Base-by-base conservation (phyloP, 1,140 invertebrate species). In the Drosophila neocordata region DNA sequence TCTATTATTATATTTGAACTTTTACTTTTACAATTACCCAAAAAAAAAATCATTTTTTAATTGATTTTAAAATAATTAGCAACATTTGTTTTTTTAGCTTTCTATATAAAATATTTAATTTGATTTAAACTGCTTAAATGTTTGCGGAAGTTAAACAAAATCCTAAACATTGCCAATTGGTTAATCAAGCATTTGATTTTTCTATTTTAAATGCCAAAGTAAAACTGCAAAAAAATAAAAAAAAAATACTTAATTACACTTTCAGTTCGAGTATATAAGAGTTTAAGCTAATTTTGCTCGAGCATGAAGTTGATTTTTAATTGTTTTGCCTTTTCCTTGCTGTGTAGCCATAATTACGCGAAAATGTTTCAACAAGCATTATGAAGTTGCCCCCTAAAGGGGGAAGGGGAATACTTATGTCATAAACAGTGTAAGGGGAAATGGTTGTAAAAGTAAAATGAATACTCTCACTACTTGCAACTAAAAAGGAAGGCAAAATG, bases 371-470 rank as follows among this genome's bases (percentile, higher is more conserved):
- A 75, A 51, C 31, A 13, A 69, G 34, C 44, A 44, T 44, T 44
- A 18, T 53, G 31, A 31, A 41, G 9, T 6, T 6, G n/a, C 1
- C n/a, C 44, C 55, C 18, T 15, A 12, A 20, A 24, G 5, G 22
- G 20, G 13, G 15, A 18, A 15, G 13, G 8, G 8, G 13, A 20
- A 12, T 11, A 48, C 66, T 85, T 85, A 87, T 77, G 78, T 79
- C 83, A 87, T 85, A 67, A 62, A 67, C 41, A 31, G 24, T 31
- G 1, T n/a, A n/a, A n/a, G 27, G 27, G 27, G 27, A 31, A 18
- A 44, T 52, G 68, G 52, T 35, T 27, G 38, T 44, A 38, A 38
- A 88, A 87, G 82, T 77, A 87, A 87, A 87, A 88, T 69, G 63
- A 51, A 65, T 76, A 87, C 82, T 87, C 79, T 87, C 75, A 83